Base-by-base conservation (phyloP, 2,888 invertebrate genomes). In the Cistogaster globosa region DNA sequence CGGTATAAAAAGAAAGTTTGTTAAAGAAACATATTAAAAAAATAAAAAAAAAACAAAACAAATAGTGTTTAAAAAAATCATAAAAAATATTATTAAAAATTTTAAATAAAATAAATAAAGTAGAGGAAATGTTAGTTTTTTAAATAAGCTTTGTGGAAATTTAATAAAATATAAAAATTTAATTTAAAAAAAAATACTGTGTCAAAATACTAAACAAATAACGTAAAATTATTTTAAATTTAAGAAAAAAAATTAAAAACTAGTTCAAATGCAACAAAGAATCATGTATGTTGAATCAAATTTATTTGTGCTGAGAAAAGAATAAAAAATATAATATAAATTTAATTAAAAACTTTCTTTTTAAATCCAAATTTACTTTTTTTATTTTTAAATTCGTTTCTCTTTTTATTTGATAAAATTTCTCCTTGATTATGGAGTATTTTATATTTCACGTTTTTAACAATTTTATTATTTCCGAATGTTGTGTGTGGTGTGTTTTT, bases 1-100 rank as follows among this genome's bases (percentile, higher is more conserved):
- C 88, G 87, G 87, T 74, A 83, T 74, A 86, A 63, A 42, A 72
- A n/a, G 0, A 63, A 55, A 36, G 48, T 58, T 69, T 84, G 32
- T 74, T 51, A 78, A 62, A 76, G 8, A 68, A 74, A 67, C 1
- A 42, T 42, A 42, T 42, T 63, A 7, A 32, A 7, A 0, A 32
- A 32, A 32, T 2, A 32, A 32, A 32, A 0, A 6, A 32, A 32
- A 32, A 5, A 60, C 55, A 48, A 77, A 62, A 65, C 38, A 71
- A 72, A 72, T 18, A 6, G 81, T 77, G 71, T 84, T 58, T 71
- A 72, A 84, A 75, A 69, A 82, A n/a, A n/a, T n/a, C n/a, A 42
- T 42, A 4, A 42, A 42, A 12, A 11, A 42, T 42, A 76, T 32
- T 45, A 67, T 76, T 63, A 78, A 67, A 77, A 71, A 63, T 26